phyloP scores from a whole-genome alignment of 2,113 vertebrate genomes.

The Indicator maculatus region DNA sequence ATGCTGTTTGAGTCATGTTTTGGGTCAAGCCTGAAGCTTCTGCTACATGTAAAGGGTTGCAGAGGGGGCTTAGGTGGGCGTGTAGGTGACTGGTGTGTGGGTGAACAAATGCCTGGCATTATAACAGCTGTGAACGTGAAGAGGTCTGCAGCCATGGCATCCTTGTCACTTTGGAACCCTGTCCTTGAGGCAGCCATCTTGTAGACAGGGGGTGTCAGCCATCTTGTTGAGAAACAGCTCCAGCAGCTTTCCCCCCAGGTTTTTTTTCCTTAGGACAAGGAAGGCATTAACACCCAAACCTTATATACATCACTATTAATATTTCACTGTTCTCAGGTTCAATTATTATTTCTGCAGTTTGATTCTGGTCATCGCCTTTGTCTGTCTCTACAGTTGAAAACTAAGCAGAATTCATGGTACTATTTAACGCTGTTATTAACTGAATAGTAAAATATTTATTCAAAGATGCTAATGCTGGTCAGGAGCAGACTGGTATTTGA shows the following conservation, averaged over 20 bases:
- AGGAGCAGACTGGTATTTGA: background rate
- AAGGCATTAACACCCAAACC: background rate
- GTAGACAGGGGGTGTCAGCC: constrained; percentile 14
- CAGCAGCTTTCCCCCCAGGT: background rate
- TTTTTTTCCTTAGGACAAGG: background rate
- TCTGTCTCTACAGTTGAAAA: background rate
- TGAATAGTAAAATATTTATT: background rate
- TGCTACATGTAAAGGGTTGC: background rate
- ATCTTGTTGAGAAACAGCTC: constrained; percentile 41
- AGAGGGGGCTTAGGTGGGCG: background rate
- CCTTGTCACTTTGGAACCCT: background rate
- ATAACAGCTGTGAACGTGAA: background rate
- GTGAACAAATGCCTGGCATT: background rate
- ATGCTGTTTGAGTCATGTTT: background rate
- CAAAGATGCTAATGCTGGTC: background rate
- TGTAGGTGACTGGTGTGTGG: background rate
- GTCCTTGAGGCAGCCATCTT: constrained; percentile 62
- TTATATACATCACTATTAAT: rapidly evolving
- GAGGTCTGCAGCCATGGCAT: background rate
- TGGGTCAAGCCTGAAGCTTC: background rate
- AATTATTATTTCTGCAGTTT: background rate
- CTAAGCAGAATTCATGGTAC: background rate
- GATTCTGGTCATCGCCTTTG: background rate
- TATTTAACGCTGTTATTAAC: background rate
- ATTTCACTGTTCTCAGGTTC: background rate